Percentiles rank a stretch among this genome's conserved stretches.
Conservation (phyloP, 2,888 invertebrate genomes). For the Arctia plantaginis region DNA sequence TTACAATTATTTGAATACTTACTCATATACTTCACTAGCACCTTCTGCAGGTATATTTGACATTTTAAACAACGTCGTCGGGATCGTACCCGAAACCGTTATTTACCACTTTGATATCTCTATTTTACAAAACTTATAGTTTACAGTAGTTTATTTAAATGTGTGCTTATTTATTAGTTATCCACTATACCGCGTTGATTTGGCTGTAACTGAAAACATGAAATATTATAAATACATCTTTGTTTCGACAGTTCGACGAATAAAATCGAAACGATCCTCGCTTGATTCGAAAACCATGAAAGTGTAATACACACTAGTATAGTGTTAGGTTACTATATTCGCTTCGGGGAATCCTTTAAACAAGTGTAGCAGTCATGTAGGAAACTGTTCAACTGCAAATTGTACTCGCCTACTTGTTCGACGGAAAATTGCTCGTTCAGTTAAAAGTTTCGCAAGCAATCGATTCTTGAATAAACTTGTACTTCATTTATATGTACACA, state of each 20-base stretch:
- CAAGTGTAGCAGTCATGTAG: slow-evolving; percentile 16
- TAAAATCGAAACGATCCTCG: slow-evolving; percentile 5
- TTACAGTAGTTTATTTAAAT: not conserved
- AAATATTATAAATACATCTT: slow-evolving; percentile 4
- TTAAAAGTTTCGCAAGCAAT: slow-evolving; percentile 42
- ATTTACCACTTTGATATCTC: not conserved
- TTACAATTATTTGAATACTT: not conserved
- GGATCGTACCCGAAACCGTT: not conserved
- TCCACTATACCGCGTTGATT: not conserved
- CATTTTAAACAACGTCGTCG: not conserved
- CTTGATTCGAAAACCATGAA: slow-evolving; percentile 13
- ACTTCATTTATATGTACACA: slow-evolving; percentile 24
- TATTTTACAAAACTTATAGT: not conserved
- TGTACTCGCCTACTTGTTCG: slow-evolving; percentile 34
- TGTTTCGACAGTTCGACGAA: slow-evolving; percentile 5
- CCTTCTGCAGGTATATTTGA: not conserved
- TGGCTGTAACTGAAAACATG: slow-evolving; percentile 8
- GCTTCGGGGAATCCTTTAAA: slow-evolving; percentile 13
- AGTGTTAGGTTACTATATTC: not conserved
- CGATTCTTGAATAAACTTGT: slow-evolving; percentile 24
- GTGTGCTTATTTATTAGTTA: not conserved
- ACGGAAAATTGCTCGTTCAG: slow-evolving; percentile 36
- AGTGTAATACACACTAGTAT: slow-evolving; percentile 8
- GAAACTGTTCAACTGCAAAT: slow-evolving; percentile 28
- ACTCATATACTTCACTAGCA: not conserved